Percentiles rank a stretch among this genome's conserved stretches.
phyloP scores from a whole-genome alignment of 1,140 invertebrate species.

The Brachionus sp. region DNA sequence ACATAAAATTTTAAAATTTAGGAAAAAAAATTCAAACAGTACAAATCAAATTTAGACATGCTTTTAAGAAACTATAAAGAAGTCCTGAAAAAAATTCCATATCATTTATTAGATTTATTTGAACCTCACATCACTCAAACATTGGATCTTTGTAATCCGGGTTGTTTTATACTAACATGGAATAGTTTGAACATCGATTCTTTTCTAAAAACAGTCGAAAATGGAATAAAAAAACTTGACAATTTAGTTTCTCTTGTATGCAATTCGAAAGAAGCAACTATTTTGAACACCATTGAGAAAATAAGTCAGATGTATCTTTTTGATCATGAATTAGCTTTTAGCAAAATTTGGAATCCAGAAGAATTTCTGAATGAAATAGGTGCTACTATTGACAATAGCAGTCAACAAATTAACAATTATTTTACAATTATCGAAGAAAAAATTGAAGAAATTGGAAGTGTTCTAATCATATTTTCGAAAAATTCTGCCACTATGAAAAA shows the following conservation, averaged over 20 bases:
- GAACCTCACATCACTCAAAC: slow-evolving; percentile 52
- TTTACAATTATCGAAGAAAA: slow-evolving; percentile 53
- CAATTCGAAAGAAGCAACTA: slow-evolving; percentile 53
- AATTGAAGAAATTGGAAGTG: slow-evolving; percentile 52
- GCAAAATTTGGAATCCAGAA: slow-evolving; percentile 54
- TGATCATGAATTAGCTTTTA: slow-evolving; percentile 55
- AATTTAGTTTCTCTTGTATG: slow-evolving; percentile 51
- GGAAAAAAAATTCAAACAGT: slow-evolving; percentile 57
- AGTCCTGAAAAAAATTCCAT: neutral
- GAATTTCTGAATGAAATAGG: slow-evolving; percentile 52
- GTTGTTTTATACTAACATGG: slow-evolving; percentile 57
- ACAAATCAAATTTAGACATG: slow-evolving; percentile 57
- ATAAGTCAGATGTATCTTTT: slow-evolving; percentile 56
- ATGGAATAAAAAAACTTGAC: slow-evolving; percentile 52
- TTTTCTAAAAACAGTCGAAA: slow-evolving; percentile 57
- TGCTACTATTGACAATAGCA: slow-evolving; percentile 49
- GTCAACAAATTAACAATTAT: slow-evolving; percentile 50
- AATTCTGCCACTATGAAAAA: slow-evolving; percentile 49
- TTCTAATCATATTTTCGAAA: slow-evolving; percentile 49
- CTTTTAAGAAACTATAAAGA: slow-evolving; percentile 51
- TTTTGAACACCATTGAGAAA: slow-evolving; percentile 51
- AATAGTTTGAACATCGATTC: slow-evolving; percentile 61
- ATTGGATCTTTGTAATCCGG: slow-evolving; percentile 56
- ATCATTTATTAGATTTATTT: slow-evolving; percentile 50
- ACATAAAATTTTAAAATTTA: slow-evolving; percentile 46